Evolutionary conservation across 2,888 invertebrate species (phyloP).

Genomic region (Sinopyrophorus schimmeli): DNA sequence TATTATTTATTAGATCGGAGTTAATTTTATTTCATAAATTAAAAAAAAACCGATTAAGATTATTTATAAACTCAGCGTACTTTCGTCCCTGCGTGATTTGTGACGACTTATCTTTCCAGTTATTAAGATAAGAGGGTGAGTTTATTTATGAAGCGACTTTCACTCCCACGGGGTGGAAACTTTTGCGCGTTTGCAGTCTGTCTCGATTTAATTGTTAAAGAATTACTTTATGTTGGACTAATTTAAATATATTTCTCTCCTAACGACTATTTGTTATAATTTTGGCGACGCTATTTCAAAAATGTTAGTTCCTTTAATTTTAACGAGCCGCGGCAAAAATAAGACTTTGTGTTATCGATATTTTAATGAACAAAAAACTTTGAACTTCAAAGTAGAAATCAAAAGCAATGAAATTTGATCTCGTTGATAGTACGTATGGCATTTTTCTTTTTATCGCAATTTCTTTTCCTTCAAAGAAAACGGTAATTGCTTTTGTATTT

Average conservation of each 20-base stretch:
- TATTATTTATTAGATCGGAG: too few relatives aligned
- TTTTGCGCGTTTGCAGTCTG: constrained; percentile 23
- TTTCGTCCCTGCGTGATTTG: constrained; percentile 13
- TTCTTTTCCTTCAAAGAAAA: background rate
- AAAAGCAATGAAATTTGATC: too few relatives aligned
- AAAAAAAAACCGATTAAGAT: background rate
- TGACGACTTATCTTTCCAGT: constrained; percentile 18
- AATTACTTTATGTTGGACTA: constrained; percentile 26
- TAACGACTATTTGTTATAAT: too few relatives aligned
- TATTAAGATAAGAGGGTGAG: constrained; percentile 23
- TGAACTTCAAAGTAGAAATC: too few relatives aligned
- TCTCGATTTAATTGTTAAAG: constrained; percentile 24
- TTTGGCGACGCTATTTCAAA: too few relatives aligned
- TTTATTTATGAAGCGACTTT: constrained; percentile 24
- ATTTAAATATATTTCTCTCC: constrained; percentile 24
- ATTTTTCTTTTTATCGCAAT: background rate
- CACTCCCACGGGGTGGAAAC: constrained; percentile 20
- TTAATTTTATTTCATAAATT: too few relatives aligned
- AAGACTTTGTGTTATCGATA: too few relatives aligned
- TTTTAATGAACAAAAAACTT: too few relatives aligned
- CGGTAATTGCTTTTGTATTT: background rate
- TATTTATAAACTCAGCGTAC: background rate
- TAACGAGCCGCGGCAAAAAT: too few relatives aligned
- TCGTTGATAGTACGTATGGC: too few relatives aligned
- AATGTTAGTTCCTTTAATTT: too few relatives aligned